Conservation (phyloP, 1,140 invertebrate genomes). For the Augochlora pura region DNA sequence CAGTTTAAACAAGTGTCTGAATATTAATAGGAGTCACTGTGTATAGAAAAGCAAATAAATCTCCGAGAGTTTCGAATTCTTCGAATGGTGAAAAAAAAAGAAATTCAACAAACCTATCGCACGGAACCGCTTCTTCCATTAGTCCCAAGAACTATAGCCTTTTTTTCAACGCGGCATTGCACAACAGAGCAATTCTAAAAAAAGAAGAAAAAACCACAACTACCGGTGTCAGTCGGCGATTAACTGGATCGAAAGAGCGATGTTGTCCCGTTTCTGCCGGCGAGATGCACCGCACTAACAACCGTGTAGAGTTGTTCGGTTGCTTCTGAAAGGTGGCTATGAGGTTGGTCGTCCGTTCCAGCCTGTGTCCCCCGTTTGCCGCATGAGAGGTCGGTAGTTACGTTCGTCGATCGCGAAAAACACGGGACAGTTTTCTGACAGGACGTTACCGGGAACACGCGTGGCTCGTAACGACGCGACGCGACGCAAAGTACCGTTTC, state of each 20-base stretch:
- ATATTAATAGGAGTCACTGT: no score
- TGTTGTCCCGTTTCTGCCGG: background rate
- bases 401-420: background rate
- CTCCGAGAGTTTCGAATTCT: no score
- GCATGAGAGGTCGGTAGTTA: background rate
- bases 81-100: no score
- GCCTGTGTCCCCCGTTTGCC: background rate
- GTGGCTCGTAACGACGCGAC: constrained; percentile 11
- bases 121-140: no score
- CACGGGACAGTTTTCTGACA: background rate
- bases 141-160: no score
- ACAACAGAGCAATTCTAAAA: no score
- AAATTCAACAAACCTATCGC: no score
- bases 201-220: no score
- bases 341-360: background rate
- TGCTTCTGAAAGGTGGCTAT: background rate
- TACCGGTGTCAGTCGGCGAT: no score
- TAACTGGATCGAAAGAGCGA: background rate
- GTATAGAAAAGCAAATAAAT: no score
- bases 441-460: background rate
- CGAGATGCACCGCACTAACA: background rate
- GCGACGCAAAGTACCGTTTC: constrained; percentile 33
- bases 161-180: no score
- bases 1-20: no score
- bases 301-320: background rate